Percentiles rank a stretch among this genome's conserved stretches.
These are phyloP conservation scores for Rhabdomys pumilio DNA, from an alignment of 2,797 vertebrate species.

Conservation along the genomic window DNA sequence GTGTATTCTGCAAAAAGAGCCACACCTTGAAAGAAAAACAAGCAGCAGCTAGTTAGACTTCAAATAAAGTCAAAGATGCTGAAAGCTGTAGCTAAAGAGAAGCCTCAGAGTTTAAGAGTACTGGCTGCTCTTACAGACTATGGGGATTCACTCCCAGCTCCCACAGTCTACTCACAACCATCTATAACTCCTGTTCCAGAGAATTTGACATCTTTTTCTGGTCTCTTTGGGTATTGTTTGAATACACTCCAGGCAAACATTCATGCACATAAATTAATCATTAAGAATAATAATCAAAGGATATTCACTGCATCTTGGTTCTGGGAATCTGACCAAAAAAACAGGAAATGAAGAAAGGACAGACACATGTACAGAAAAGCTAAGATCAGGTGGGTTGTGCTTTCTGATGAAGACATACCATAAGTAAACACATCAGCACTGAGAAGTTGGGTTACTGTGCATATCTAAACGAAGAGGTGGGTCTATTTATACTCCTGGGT, in stretches of 20 bases:
- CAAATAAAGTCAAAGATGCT: neutral
- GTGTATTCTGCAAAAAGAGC: neutral
- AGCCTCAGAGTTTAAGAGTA: neutral
- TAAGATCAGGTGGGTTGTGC: neutral
- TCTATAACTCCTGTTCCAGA: neutral
- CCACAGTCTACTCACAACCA: neutral
- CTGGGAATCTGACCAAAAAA: neutral
- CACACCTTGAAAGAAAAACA: neutral
- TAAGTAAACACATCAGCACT: no score
- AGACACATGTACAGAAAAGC: neutral
- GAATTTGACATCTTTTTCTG: neutral
- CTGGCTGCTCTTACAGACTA: neutral
- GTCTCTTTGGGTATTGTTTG: neutral
- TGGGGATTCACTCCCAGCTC: neutral
- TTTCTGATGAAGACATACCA: neutral
- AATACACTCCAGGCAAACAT: neutral
- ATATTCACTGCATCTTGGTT: neutral
- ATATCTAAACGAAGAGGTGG: neutral
- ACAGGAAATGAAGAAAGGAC: neutral
- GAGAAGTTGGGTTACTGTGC: neutral
- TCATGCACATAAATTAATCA: neutral
- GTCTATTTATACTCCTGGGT: neutral
- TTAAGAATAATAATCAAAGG: neutral
- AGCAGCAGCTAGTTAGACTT: neutral
- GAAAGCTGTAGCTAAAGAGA: neutral